Base-by-base conservation (phyloP, 2,888 invertebrate genomes). In the Eucera pruinosa region DNA sequence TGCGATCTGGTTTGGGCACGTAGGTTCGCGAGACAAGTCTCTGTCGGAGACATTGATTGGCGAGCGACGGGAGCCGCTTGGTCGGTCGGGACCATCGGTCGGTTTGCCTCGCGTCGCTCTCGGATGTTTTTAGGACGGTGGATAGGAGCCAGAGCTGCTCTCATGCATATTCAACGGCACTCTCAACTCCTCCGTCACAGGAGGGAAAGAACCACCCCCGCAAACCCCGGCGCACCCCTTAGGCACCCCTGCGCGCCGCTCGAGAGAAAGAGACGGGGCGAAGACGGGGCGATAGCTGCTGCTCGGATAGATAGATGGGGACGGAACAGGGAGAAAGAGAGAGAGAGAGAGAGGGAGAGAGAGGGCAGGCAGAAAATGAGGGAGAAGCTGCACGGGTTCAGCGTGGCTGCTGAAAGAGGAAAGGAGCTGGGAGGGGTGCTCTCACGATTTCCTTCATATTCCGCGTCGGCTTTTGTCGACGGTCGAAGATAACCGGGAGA, bases 81-180 rank as follows among this genome's bases (percentile, higher is more conserved):
- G 84, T 83, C 87, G 86, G 81, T 84, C 84, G 83, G n/a, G 83
- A 86, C 87, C 84, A 79, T 82, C 84, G 81, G 47, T 64, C 57
- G 30, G 84, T 83, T 78, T 70, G 62, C 72, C 81, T 78, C 77
- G 57, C 68, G 80, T 82, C 77, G 65, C 86, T 88, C 71, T 78
- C 82, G 83, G 89, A 92, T 92, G 92, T 92, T 92, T 92, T 92
- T 92, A 91, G 92, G 91, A 91, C 88, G 91, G 92, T 89, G 88
- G 90, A 89, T 91, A 92, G 90, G 90, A 88, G 86, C 86, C 88
- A 85, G 88, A 89, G 89, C 61, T 81, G 89, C 61, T 81, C 89
- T 92, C 92, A 92, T 92, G 92, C 92, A 92, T 92, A 92, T 92
- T 92, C 92, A 92, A 91, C 91, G 89, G 91, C 90, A 92, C 92